Base-by-base conservation (phyloP, 2,113 vertebrate genomes). In the Callionymus lyra region DNA sequence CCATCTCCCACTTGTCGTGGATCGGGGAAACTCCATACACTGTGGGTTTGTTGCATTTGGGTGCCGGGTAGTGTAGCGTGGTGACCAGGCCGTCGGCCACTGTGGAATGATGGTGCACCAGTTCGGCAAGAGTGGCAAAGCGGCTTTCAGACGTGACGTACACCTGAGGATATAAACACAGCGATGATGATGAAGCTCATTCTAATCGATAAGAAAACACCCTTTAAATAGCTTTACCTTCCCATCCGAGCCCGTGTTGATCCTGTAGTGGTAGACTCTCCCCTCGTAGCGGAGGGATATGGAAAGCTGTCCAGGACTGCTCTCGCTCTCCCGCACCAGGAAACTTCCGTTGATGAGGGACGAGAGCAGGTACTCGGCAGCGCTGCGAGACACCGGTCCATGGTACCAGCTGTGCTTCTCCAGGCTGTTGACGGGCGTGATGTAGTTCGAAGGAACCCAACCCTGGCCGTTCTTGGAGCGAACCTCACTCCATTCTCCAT, bases 1-100 rank as follows among this genome's bases (percentile, higher is more conserved):
- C 95, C 94, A 99, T 99, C 81, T 99, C 95, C 95, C 95, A 99
- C 69, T 99, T 99, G 78, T 99, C 95, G 0, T 99, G 93, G 80
- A 98, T 99, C 56, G 95, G 95, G n/a, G 95, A 99, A 65, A 99
- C 95, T 0, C 95, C 95, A 1, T 99, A 99, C 50, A 99, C 92
- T 0, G 95, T 99, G 65, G 95, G 95, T 69, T 99, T 99, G 85
- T 98, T 99, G 74, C 94, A 97, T 84, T 99, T 99, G 44, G 94
- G 95, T 5, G 95, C 95, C 6, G 95, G 95, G 79, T 99, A 99
- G 68, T 98, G 95, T 45, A 99, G 77, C 4, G 94, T 99, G 49
- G 95, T 99, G 69, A 99, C 94, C 64, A 99, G 84, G 47, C 95
- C 95, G 16, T 99, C 95, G 0, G 95, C 93, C 58, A 99, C 95